These are phyloP conservation scores for Ophion ellenae DNA, from an alignment of 2,888 invertebrate genomes.

Conservation along the genomic window DNA sequence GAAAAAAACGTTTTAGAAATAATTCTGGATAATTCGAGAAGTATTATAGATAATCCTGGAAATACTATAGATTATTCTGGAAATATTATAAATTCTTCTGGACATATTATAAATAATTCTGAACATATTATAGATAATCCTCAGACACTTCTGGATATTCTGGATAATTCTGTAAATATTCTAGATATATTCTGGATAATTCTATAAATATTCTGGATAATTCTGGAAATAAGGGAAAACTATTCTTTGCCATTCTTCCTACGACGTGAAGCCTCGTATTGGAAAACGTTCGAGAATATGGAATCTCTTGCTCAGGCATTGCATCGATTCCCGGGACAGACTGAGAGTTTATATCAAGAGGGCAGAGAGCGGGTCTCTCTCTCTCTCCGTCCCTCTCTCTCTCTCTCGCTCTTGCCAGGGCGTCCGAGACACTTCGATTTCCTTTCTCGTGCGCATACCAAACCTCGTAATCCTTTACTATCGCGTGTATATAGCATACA, in stretches of 20 bases:
- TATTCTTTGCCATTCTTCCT: slow-evolving; percentile 10
- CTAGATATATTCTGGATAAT: no score
- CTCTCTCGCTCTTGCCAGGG: not conserved
- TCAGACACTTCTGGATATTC: no score
- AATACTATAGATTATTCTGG: no score
- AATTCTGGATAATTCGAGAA: no score
- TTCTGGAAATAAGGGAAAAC: not conserved
- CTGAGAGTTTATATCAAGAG: slow-evolving; percentile 1
- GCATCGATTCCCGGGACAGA: not conserved
- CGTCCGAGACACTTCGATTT: slow-evolving; percentile 56
- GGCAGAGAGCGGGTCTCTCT: not conserved
- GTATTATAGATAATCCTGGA: no score
- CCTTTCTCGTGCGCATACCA: slow-evolving; percentile 63
- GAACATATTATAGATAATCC: no score
- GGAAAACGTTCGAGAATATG: not conserved
- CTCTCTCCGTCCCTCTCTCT: not conserved
- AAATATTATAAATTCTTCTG: no score
- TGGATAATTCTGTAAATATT: no score
- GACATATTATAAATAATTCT: no score
- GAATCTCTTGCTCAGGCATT: slow-evolving; percentile 3
- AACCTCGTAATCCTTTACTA: slow-evolving; percentile 51
- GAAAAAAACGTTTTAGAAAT: no score
- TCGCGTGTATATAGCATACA: slow-evolving; percentile 12
- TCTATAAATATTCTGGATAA: no score
- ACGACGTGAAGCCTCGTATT: not conserved